Base-by-base conservation (phyloP, 1,140 invertebrate genomes). In the Megalonaias nervosa region DNA sequence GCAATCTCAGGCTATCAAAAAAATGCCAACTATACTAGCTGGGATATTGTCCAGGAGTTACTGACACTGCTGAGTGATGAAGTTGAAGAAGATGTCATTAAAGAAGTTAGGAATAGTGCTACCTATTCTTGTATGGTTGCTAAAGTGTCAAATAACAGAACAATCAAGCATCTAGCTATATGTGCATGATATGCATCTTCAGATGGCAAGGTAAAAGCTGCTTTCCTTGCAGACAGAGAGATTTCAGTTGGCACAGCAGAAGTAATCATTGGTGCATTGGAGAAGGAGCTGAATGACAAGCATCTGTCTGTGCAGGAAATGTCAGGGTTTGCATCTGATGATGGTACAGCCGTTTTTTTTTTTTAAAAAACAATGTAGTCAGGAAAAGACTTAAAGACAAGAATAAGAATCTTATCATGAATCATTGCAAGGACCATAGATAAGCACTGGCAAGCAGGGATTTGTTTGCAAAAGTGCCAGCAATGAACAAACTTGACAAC, bases 21-120 rank as follows among this genome's bases (percentile, higher is more conserved):
- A 48, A 75, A 75, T 67, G 69, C 66, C 21, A 69, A 17, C 11
- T 75, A 70, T n/a, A 64, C 71, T 17, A 74, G 72, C 48, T 67
- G 64, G 61, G 62, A 74, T 59, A 74, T 67, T 58, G 57, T 74
- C 6, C 31, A 67, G n/a, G 38, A 74, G 19, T 23, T 74, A 13
- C 31, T 72, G 59, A 61, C 57, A 14, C 57, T 62, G 1, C 56
- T 72, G 2, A 3, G 26, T 55, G 48, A 38, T 4, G 38, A 59
- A 2, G 72, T 74, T 16, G 17, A 58, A 21, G 61, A 66, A 21
- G 64, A 74, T 15, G 62, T 74, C 14, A 67, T 59, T 21, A 21
- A 26, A 17, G 72, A 23, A 38, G 55, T 74, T 14, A 3, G 65
- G 9, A 17, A 62, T 48, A 11, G 58, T 66, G 62, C 72, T 13